Base-by-base conservation (phyloP, 2,797 vertebrate species). In the Cichlasoma orientale region DNA sequence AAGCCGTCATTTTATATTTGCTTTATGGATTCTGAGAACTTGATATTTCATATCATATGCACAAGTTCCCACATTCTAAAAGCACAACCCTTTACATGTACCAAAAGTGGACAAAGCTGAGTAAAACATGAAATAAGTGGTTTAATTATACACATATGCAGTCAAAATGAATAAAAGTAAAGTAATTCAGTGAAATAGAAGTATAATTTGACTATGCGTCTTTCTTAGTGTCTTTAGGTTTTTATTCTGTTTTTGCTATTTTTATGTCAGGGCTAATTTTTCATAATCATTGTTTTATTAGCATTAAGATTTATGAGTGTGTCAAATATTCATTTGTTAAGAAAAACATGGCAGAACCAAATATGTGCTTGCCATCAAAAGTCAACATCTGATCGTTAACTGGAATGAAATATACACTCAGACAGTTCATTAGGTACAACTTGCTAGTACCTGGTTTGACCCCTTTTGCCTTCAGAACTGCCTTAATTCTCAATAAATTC, bases 1-100 rank as follows among this genome's bases (percentile, higher is more conserved):
- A 92, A 68, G 61, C 71, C 4, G 3, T 59, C 47, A 19, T n/a
- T 57, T 85, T 57, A 3, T 25, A 57, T n/a, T 78, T 58, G 63
- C 25, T 61, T 74, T 16, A 33, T 29, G 76, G 31, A 33, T 5
- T 50, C 23, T 56, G 6, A 71, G 3, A 70, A 41, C 52, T 44
- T 69, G 38, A 74, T 27, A 14, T 59, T 69, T 54, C 3, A 9
- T 52, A n/a, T 52, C 50, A 52, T 52, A 10, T 19, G 18, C 61
- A 27, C 38, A 25, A 47, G 18, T 70, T 7, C 33, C 11, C 56
- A 77, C 61, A 75, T 41, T 68, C 41, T 63, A 5, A 76, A 77
- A 74, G 63, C 36, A 54, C 1, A n/a, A 66, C 41, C 36, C 5
- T 31, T 50, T 18, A 52, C 2, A 23, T 55, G 41, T 9, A 31